Conservation (phyloP, 2,113 vertebrate genomes). For the Rhea americana region DNA sequence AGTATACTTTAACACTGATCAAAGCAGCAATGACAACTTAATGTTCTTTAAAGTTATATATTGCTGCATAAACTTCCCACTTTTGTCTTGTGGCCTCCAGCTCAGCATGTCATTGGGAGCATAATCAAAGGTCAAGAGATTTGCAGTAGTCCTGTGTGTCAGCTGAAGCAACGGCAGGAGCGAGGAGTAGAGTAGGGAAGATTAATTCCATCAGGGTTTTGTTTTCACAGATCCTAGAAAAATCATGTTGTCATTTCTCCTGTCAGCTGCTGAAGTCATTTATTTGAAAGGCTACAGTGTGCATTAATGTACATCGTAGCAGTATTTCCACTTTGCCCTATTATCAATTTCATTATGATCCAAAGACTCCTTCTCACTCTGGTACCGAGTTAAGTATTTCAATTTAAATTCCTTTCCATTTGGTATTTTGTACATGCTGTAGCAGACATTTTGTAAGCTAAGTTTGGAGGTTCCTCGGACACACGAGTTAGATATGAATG, state of each 20-base stretch:
- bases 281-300: background rate
- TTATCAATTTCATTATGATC: background rate
- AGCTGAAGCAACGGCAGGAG: background rate
- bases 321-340: background rate
- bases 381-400: background rate
- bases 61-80: conserved; percentile 55
- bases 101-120: conserved; percentile 51
- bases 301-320: background rate
- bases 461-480: background rate
- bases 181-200: background rate
- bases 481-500: background rate
- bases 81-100: conserved; percentile 36
- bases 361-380: background rate
- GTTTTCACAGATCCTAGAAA: background rate
- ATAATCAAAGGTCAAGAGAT: conserved; percentile 51
- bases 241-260: background rate
- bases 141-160: background rate
- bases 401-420: background rate
- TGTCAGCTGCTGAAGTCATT: background rate
- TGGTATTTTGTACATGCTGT: background rate
- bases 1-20: conserved; percentile 59
- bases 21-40: conserved; percentile 69
- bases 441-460: background rate
- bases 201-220: conserved; percentile 1
- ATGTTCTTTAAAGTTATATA: conserved; percentile 60